Base-by-base conservation (phyloP, 1,140 invertebrate species). In the Rhyacophila brunnea region DNA sequence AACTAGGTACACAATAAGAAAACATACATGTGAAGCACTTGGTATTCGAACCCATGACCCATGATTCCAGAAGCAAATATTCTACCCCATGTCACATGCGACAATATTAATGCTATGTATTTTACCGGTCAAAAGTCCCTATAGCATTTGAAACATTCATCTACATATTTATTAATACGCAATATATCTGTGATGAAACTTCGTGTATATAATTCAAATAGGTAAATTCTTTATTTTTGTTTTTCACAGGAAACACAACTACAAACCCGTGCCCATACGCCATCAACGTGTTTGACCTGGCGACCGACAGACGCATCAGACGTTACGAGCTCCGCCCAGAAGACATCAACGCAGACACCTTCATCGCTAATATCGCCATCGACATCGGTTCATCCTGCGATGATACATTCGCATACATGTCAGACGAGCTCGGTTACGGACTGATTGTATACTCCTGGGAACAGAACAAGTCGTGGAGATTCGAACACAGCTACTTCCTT, bases 291-390 rank as follows among this genome's bases (percentile, higher is more conserved):
- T 91, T 88, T 58, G 88, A 92, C 70, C 71, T 92, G 50, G 81
- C 81, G 40, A 90, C 88, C 0, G 85, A 91, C 64, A 81, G 81
- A 17, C 69, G 87, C 4, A 76, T 92, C 14, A 79, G 87, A 46
- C 80, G 85, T 50, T 91, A 91, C 67, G 84, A 80, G 43, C 80
- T 91, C 58, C 80, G 83, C 36, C 73, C 84, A 0, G 85, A 88
- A 60, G 88, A 91, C 62, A 89, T 85, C 7, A 88, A 90, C 60
- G 74, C 83, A 44, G 82, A 85, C 15, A 90, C 89, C 0, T 91
- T 91, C 69, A 90, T 91, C 23, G 89, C 89, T 9, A 92, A 91
- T 63, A 90, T 91, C 47, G 89, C 86, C 1, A 80, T 92, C 0
- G 89, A 92, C 61, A 77, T 90, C 49, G 88, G 89, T 40, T 80